A percentile compares a stretch with the other conserved stretches of the same genome.
Evolutionary conservation across 2,888 invertebrate genomes (phyloP).

Genomic region (Colletes collaris): DNA sequence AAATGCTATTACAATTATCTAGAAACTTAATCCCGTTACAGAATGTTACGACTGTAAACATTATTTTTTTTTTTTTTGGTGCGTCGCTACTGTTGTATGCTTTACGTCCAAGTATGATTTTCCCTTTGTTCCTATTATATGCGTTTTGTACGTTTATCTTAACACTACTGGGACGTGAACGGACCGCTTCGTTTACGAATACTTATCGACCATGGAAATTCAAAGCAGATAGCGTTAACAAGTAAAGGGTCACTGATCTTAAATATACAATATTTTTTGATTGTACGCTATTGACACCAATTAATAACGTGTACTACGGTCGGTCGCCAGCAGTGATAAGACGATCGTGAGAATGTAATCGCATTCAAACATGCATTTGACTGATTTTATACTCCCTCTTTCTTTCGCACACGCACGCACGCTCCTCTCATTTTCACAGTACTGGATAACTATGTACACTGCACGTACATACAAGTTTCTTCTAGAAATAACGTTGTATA

Average conservation of each 20-base stretch:
- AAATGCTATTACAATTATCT: slow-evolving; percentile 44
- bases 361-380: slow-evolving; percentile 70
- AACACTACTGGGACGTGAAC: slow-evolving; percentile 63
- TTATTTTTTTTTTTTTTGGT: slow-evolving; percentile 21
- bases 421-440: slow-evolving; percentile 51
- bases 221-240: slow-evolving; percentile 48
- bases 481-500: slow-evolving; percentile 78
- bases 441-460: slow-evolving; percentile 75
- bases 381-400: slow-evolving; percentile 57
- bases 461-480: slow-evolving; percentile 74
- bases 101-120: slow-evolving; percentile 68
- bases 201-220: slow-evolving; percentile 58
- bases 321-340: slow-evolving; percentile 68
- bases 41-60: slow-evolving; percentile 35
- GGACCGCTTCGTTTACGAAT: slow-evolving; percentile 30
- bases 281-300: slow-evolving; percentile 66
- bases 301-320: slow-evolving; percentile 50
- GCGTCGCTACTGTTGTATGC: slow-evolving; percentile 39
- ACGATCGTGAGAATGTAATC: slow-evolving; percentile 71
- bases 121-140: slow-evolving; percentile 71
- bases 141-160: slow-evolving; percentile 66
- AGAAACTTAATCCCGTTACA: slow-evolving; percentile 43
- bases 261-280: slow-evolving; percentile 66
- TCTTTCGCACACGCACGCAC: slow-evolving; percentile 13
- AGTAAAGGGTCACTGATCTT: slow-evolving; percentile 54